These are phyloP conservation scores for Bhutanitis thaidina DNA, from an alignment of 2,888 invertebrate genomes.

Conservation along the genomic window DNA sequence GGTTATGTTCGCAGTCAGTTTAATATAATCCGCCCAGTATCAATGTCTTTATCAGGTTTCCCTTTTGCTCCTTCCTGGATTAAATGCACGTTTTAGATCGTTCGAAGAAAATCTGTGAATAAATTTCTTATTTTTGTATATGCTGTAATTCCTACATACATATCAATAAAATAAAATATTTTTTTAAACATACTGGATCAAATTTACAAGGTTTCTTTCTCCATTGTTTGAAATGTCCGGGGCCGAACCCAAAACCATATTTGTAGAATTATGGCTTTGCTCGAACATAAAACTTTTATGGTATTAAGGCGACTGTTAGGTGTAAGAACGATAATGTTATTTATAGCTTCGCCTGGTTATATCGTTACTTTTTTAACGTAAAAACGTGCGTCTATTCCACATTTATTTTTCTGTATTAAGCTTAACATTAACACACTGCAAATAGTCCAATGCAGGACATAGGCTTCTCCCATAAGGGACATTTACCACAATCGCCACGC, in stretches of 20 bases:
- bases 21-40: constrained; percentile 8
- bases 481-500: no score
- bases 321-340: background rate
- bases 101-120: no score
- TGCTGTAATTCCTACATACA: background rate
- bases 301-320: background rate
- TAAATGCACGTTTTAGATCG: background rate
- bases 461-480: no score
- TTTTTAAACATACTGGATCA: no score
- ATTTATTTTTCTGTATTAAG: no score
- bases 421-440: no score
- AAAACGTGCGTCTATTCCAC: no score
- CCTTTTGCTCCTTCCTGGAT: background rate
- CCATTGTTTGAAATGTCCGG: constrained; percentile 2
- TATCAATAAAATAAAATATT: background rate
- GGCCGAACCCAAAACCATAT: constrained; percentile 5
- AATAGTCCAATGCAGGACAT: no score
- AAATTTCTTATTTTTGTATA: no score
- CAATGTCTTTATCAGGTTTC: constrained; percentile 18
- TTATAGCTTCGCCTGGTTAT: background rate
- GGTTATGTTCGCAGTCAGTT: constrained; percentile 13
- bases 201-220: no score
- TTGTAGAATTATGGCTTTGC: constrained; percentile 9
- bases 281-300: background rate
- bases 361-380: no score